phyloP scores from a whole-genome alignment of 2,113 vertebrate genomes.

The Symphodus melops region DNA sequence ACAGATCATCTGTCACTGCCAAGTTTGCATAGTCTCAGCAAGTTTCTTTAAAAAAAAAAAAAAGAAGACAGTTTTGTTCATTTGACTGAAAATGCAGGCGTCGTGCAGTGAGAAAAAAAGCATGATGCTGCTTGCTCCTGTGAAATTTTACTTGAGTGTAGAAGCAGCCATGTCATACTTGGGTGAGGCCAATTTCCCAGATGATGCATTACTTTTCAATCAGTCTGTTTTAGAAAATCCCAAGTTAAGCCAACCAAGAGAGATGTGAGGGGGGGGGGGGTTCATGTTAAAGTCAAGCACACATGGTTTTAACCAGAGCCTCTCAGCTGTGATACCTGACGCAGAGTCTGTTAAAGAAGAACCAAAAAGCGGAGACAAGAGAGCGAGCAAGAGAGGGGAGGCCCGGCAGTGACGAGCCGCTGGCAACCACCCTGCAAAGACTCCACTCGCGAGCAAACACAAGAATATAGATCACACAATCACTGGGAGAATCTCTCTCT shows the following conservation, averaged over 20 bases:
- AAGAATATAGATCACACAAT: not conserved
- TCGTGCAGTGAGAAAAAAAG: not conserved
- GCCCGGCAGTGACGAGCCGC: conserved; percentile 26
- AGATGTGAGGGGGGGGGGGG: not conserved
- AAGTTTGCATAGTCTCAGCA: conserved; percentile 65
- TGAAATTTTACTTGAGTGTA: conserved; percentile 10
- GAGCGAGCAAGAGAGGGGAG: not conserved
- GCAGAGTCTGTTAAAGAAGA: conserved; percentile 21
- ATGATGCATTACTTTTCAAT: conserved; percentile 4
- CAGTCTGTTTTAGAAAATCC: conserved; percentile 10
- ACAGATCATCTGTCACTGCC: conserved; percentile 64
- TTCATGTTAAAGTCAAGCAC: conserved; percentile 39
- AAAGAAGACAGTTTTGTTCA: conserved; percentile 23
- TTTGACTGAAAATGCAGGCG: conserved; percentile 23
- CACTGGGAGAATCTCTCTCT: conserved; percentile 6
- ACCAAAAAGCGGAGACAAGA: conserved; percentile 34
- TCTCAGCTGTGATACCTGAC: conserved; percentile 35
- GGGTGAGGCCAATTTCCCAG: conserved; percentile 1
- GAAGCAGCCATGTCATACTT: not conserved
- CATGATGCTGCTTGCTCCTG: not conserved
- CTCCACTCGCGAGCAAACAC: conserved; percentile 26
- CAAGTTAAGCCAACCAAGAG: not conserved
- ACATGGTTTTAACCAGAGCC: conserved; percentile 37
- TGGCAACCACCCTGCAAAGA: conserved; percentile 39
- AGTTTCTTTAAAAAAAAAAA: conserved; percentile 29